phyloP scores from a whole-genome alignment of 2,797 vertebrate genomes.

The Falco novaeseelandiae region DNA sequence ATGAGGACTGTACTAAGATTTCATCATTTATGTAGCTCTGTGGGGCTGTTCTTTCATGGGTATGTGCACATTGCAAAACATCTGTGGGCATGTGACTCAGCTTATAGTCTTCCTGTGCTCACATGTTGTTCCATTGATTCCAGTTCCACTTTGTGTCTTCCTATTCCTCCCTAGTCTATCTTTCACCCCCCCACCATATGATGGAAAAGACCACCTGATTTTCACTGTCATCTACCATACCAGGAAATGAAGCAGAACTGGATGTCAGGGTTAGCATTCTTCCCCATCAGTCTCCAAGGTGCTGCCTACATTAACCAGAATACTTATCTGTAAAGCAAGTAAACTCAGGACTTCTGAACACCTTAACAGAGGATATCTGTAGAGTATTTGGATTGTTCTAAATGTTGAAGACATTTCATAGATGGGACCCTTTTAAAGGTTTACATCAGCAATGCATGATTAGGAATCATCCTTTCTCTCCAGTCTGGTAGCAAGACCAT shows the following conservation, averaged over 20 bases:
- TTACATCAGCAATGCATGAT: neutral
- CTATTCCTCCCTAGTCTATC: neutral
- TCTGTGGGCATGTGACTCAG: neutral
- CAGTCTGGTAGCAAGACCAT: neutral
- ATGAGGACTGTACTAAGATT: neutral
- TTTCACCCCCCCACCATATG: fast-evolving
- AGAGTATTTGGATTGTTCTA: neutral
- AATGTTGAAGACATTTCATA: neutral
- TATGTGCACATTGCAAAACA: neutral
- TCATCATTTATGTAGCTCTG: neutral
- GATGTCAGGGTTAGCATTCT: neutral
- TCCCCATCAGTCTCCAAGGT: neutral
- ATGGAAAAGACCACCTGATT: neutral
- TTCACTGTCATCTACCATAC: neutral
- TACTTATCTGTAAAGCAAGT: neutral
- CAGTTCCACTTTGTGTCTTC: neutral
- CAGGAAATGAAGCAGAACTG: neutral
- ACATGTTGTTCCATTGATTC: neutral
- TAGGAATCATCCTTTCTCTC: neutral
- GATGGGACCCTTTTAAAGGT: neutral
- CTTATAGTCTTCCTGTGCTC: neutral
- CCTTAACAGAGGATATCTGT: neutral
- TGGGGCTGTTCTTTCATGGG: neutral
- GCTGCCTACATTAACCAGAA: neutral
- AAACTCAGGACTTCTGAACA: neutral